These are phyloP conservation scores for Stichodactyla helianthus DNA, from an alignment of 64 coral and sea anemone genomes.

Conservation along the genomic window DNA sequence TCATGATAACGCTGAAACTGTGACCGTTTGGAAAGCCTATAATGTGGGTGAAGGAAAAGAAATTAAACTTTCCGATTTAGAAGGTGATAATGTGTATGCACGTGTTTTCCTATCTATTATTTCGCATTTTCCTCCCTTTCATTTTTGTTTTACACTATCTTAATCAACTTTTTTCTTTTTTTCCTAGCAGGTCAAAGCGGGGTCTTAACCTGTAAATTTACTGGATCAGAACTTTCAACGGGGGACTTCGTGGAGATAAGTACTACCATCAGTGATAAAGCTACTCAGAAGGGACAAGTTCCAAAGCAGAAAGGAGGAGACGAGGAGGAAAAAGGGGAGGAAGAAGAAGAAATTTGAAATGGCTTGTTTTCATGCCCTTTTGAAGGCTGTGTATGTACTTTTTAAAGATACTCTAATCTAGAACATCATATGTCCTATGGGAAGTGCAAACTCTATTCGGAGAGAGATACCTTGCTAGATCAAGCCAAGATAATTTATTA, in stretches of 20 bases:
- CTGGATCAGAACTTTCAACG: no score
- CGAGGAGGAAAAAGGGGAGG: background rate
- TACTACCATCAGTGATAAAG: background rate
- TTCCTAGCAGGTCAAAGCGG: no score
- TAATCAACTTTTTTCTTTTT: background rate
- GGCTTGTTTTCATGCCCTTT: background rate
- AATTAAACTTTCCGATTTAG: no score
- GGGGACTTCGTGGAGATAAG: background rate
- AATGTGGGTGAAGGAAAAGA: no score
- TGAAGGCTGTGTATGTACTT: background rate
- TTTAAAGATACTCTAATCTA: background rate
- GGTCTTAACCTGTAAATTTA: no score
- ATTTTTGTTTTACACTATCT: no score
- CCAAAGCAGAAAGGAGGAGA: background rate
- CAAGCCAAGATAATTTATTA: background rate
- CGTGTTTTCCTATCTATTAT: no score
- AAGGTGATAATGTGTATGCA: no score
- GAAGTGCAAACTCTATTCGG: conserved; percentile 3
- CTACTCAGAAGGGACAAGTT: no score
- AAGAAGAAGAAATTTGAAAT: background rate
- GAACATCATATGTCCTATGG: conserved; percentile 15
- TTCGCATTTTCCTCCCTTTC: no score
- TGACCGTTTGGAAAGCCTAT: no score
- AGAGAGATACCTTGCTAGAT: background rate
- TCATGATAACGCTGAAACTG: no score